Evolutionary conservation across 2,797 vertebrate species (phyloP).

Genomic region (Leontopithecus rosalia): DNA sequence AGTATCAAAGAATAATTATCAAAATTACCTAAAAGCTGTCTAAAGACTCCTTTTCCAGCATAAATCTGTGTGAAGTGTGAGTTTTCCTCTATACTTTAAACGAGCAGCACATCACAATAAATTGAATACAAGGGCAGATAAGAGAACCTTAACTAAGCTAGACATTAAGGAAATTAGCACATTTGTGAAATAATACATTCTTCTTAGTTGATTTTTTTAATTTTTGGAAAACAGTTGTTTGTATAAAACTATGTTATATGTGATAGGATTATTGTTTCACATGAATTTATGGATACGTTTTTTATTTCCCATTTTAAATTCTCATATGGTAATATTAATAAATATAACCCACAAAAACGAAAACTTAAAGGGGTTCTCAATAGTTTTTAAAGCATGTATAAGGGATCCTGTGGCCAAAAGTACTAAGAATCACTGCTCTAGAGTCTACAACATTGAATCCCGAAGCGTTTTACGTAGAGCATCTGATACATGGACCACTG

Average conservation of each 20-base stretch:
- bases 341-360: not conserved
- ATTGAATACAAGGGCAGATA: not conserved
- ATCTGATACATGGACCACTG: not conserved
- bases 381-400: not conserved
- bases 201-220: not conserved
- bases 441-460: not conserved
- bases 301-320: not conserved
- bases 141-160: not conserved
- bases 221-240: not conserved
- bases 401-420: not conserved
- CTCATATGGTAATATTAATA: not conserved
- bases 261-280: slow-evolving; percentile 9
- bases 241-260: not conserved
- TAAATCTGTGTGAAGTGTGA: not conserved
- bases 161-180: not conserved
- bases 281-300: not conserved
- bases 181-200: not conserved
- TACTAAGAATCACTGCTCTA: not conserved
- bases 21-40: slow-evolving; percentile 30
- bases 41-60: not conserved
- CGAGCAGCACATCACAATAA: not conserved
- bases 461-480: not conserved
- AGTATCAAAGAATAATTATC: not conserved
- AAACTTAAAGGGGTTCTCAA: not conserved
- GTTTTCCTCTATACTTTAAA: slow-evolving; percentile 3